phyloP scores from a whole-genome alignment of 2,797 vertebrate species.

The Triplophysa bombifrons region DNA sequence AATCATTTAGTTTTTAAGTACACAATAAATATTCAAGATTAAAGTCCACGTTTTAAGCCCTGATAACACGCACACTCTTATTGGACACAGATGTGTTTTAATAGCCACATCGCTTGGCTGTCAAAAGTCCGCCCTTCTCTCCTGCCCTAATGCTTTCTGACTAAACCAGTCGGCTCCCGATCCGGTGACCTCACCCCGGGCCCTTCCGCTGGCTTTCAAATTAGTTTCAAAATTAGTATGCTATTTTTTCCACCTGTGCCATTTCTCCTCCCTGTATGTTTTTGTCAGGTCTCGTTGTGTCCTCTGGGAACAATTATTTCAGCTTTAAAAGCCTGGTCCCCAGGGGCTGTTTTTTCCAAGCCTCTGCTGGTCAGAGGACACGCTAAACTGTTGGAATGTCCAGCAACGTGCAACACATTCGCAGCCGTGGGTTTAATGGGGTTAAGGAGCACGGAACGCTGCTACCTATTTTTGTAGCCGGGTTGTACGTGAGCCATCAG shows the following conservation, averaged over 20 bases:
- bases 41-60: constrained; percentile 18
- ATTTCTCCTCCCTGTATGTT: constrained; percentile 40
- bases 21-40: background rate
- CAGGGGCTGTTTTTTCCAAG: constrained; percentile 35
- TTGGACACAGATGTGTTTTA: constrained; percentile 49
- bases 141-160: constrained; percentile 49
- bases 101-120: constrained; percentile 32
- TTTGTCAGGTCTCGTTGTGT: constrained; percentile 55
- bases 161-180: constrained; percentile 43
- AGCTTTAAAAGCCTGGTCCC: constrained; percentile 42
- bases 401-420: constrained; percentile 10
- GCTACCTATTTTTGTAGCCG: background rate
- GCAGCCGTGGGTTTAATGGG: background rate
- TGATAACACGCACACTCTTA: constrained; percentile 9
- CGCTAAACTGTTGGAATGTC: constrained; percentile 46
- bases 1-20: too few relatives aligned
- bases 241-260: constrained; percentile 47
- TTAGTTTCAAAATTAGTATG: constrained; percentile 59
- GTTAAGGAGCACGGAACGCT: constrained; percentile 22
- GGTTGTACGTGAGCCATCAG: background rate
- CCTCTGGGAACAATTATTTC: constrained; percentile 55
- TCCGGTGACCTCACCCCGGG: constrained; percentile 57
- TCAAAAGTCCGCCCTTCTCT: constrained; percentile 46
- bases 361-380: constrained; percentile 49
- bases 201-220: constrained; percentile 48